phyloP scores from a whole-genome alignment of 2,113 vertebrate genomes.

The Syngnathus typhle region DNA sequence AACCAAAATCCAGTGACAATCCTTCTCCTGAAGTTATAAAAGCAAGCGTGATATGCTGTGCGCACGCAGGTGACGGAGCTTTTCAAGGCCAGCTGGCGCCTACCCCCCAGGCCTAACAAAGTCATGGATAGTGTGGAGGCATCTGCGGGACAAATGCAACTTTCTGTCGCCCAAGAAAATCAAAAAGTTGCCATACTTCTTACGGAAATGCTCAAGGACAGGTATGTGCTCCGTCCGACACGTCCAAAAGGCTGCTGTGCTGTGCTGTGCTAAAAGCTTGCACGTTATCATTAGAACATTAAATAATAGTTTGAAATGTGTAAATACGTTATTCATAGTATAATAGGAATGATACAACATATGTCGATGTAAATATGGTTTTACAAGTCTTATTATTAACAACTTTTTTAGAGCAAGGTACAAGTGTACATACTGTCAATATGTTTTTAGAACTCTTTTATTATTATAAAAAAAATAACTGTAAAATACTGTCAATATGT shows the following conservation, averaged over 20 bases:
- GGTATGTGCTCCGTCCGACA: constrained; percentile 14
- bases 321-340: no score
- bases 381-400: no score
- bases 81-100: constrained; percentile 58
- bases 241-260: no score
- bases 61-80: constrained; percentile 24
- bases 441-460: no score
- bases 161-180: constrained; percentile 15
- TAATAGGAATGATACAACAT: no score
- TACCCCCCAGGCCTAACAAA: not conserved
- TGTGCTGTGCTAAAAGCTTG: not conserved
- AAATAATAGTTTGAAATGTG: no score
- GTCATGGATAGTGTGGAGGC: not conserved
- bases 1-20: not conserved
- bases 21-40: not conserved
- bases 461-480: no score
- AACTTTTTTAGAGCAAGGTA: no score
- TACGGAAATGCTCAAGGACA: constrained; percentile 41
- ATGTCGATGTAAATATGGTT: no score
- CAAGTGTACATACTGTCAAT: no score
- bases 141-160: not conserved
- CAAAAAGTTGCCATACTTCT: constrained; percentile 46
- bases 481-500: no score
- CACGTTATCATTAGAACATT: no score
- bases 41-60: not conserved